These are phyloP conservation scores for Sciurus carolinensis DNA, from an alignment of 2,797 vertebrate genomes.

Conservation along the genomic window DNA sequence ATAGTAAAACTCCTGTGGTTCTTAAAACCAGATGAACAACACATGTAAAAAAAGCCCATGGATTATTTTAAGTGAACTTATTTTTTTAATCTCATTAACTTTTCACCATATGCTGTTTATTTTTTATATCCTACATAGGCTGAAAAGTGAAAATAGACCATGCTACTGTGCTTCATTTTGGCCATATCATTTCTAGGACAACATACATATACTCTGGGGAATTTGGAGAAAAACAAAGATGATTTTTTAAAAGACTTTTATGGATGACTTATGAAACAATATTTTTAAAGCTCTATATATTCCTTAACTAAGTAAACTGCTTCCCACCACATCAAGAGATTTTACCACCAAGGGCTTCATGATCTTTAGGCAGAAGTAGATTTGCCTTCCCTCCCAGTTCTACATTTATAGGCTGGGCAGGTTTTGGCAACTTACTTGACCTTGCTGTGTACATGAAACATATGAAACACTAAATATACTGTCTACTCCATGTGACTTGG, in stretches of 20 bases:
- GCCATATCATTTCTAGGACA: constrained; percentile 13
- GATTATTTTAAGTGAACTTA: constrained; percentile 84
- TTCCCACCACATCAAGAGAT: not conserved
- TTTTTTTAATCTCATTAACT: constrained; percentile 83
- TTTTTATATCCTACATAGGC: constrained; percentile 74
- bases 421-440: not conserved
- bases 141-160: constrained; percentile 76
- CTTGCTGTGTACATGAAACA: not conserved
- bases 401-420: not conserved
- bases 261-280: constrained; percentile 37
- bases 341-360: not conserved
- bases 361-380: not conserved
- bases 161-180: constrained; percentile 47
- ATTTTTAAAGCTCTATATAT: not conserved
- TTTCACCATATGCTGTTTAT: constrained; percentile 84
- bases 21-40: constrained; percentile 77
- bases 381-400: not conserved
- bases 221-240: constrained; percentile 45
- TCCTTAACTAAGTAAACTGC: constrained; percentile 23
- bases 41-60: constrained; percentile 77
- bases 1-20: constrained; percentile 76
- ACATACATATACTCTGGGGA: constrained; percentile 30
- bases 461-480: not conserved
- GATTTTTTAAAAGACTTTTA: constrained; percentile 8
- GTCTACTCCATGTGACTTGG: not conserved